Base-by-base conservation (phyloP, 2,113 vertebrate species). In the Alethe diademata region DNA sequence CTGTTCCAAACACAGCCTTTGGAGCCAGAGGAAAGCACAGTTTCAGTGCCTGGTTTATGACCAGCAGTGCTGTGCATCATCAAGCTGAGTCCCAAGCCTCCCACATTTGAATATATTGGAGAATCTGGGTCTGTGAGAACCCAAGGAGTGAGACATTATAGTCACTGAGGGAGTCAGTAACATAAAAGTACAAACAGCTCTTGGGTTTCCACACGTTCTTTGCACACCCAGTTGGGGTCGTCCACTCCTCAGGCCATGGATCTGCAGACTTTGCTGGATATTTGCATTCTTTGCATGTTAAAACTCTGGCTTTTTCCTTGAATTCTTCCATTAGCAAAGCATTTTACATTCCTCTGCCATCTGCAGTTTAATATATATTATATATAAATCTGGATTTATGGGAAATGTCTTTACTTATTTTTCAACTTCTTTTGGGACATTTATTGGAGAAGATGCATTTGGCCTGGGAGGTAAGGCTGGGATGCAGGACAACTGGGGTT, bases 371-470 rank as follows among this genome's bases (percentile, higher is more conserved):
- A 50, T 57, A 73, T 25, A 73, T 51, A 38, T 78, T 78, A 20
- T 35, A 66, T 86, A 91, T 82, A 92, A 94, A 91, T 78, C 79
- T 92, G 57, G 26, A 40, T 92, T 92, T 90, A 80, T 90, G 88
- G 60, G 81, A 90, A 90, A 76, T 24, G 78, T 82, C 92, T 94
- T 86, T 48, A 35, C 56, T 91, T 73, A 83, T 85, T 94, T 91
- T 88, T 93, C 87, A 73, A 1, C 62, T 50, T 88, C 58, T 85
- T 80, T 83, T 0, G 2, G 67, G 51, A 75, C 51, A 9, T 60
- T 90, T 88, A 58, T 79, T 85, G 87, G 78, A 92, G 92, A 90
- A 88, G 94, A 88, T 51, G 17, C 64, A 4, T 70, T 92, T 94
- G 90, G 84, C 42, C 10, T 20, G 54, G 26, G 70, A 29, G 42